A percentile compares a stretch with the other conserved stretches of the same genome.
Evolutionary conservation across 2,888 invertebrate species (phyloP).

Genomic region (Anagyrus pseudococci): DNA sequence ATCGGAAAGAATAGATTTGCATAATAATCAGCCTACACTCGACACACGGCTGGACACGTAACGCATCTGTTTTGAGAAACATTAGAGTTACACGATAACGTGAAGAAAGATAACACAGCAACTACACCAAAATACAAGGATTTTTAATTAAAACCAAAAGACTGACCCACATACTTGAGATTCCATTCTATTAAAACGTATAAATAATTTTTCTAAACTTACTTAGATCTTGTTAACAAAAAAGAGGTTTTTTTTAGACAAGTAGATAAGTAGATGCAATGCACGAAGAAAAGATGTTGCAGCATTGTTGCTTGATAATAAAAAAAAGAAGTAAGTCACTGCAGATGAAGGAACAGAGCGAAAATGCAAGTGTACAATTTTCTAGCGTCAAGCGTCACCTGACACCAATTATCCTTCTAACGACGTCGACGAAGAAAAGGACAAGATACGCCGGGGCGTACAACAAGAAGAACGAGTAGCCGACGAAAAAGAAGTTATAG

Average conservation of each 20-base stretch:
- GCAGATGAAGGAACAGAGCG: slow-evolving; percentile 3
- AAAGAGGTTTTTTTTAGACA: neutral
- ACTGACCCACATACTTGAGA: no score
- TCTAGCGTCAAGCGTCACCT: slow-evolving; percentile 30
- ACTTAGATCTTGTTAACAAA: neutral
- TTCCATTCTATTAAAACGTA: no score
- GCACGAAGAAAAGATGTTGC: slow-evolving; percentile 12
- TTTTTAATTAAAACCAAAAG: no score
- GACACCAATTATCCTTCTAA: slow-evolving; percentile 37
- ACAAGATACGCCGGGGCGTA: slow-evolving; percentile 1
- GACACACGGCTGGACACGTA: no score
- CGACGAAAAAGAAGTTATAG: neutral
- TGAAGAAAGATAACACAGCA: no score
- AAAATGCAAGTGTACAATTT: slow-evolving; percentile 25
- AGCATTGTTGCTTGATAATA: slow-evolving; percentile 13
- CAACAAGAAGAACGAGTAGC: slow-evolving; percentile 5
- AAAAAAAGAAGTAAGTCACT: slow-evolving; percentile 19
- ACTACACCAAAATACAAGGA: no score
- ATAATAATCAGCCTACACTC: no score
- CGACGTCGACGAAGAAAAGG: slow-evolving; percentile 12
- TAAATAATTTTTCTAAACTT: neutral
- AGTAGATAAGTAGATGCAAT: neutral
- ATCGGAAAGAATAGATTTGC: no score
- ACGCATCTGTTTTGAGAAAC: no score
- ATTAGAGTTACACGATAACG: no score